Conservation (phyloP, 2,888 invertebrate species). For the Coelopa pilipes region DNA sequence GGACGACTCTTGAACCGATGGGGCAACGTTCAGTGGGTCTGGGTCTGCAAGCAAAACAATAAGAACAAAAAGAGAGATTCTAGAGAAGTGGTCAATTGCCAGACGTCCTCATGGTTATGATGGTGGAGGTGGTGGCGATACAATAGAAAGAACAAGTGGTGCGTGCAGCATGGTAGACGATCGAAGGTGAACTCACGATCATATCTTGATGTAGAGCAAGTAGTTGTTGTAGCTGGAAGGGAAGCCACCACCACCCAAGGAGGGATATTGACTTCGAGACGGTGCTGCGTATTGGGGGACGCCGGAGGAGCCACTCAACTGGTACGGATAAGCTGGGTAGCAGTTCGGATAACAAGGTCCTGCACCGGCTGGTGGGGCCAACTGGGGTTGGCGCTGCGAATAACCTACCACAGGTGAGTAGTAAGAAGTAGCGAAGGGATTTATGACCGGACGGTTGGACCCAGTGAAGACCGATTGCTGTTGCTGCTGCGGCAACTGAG, state of each 20-base stretch:
- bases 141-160: not conserved
- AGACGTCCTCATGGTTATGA: not conserved
- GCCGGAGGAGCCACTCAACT: not conserved
- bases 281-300: not conserved
- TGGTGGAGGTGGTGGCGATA: not conserved
- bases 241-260: not conserved
- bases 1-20: too few species aligned
- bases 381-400: slow-evolving; percentile 14
- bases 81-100: not conserved
- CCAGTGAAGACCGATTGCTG: slow-evolving; percentile 30
- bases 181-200: not conserved
- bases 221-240: slow-evolving; percentile 37
- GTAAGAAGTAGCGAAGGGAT: slow-evolving; percentile 17
- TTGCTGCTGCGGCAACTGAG: slow-evolving; percentile 26
- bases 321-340: slow-evolving; percentile 7
- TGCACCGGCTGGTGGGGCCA: not conserved
- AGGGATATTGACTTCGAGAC: slow-evolving; percentile 19
- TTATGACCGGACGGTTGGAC: slow-evolving; percentile 28
- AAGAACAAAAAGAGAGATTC: not conserved
- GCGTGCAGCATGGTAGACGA: not conserved
- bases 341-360: slow-evolving; percentile 22
- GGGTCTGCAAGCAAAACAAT: too few species aligned
- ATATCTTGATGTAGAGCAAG: slow-evolving; percentile 39
- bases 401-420: not conserved
- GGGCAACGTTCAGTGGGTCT: too few species aligned